phyloP scores from a whole-genome alignment of 1,140 invertebrate species.

The Drosophila guanche region DNA sequence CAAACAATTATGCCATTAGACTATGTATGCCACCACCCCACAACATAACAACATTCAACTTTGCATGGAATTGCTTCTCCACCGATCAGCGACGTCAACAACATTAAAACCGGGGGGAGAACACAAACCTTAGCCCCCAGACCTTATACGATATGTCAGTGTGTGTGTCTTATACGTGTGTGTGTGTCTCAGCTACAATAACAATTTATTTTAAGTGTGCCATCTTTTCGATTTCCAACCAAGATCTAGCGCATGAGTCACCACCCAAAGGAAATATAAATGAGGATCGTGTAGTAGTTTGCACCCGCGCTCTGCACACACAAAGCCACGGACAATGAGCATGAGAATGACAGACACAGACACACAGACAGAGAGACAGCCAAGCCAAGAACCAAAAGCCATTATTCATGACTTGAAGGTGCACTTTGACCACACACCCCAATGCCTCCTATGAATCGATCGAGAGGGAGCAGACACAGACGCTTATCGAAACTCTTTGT shows the following conservation, averaged over 20 bases:
- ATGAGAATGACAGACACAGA: neutral
- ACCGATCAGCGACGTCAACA: neutral
- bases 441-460: constrained; percentile 12
- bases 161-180: too few relatives aligned
- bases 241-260: constrained; percentile 41
- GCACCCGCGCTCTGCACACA: neutral
- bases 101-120: neutral
- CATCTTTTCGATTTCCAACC: constrained; percentile 38
- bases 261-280: constrained; percentile 38
- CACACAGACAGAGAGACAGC: constrained; percentile 9
- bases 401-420: constrained; percentile 54
- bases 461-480: neutral
- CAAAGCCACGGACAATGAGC: constrained; percentile 1
- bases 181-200: too few relatives aligned
- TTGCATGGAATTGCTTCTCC: too few relatives aligned
- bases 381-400: constrained; percentile 23
- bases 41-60: too few relatives aligned
- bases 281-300: neutral
- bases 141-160: too few relatives aligned
- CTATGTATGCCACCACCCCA: too few relatives aligned
- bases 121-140: neutral
- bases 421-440: constrained; percentile 49
- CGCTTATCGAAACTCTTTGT: constrained; percentile 49
- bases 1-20: constrained; percentile 1
- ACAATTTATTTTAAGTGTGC: neutral